A percentile compares a stretch with the other conserved stretches of the same genome.
phyloP scores from a whole-genome alignment of 2,797 vertebrate genomes.

The Mycteria americana region DNA sequence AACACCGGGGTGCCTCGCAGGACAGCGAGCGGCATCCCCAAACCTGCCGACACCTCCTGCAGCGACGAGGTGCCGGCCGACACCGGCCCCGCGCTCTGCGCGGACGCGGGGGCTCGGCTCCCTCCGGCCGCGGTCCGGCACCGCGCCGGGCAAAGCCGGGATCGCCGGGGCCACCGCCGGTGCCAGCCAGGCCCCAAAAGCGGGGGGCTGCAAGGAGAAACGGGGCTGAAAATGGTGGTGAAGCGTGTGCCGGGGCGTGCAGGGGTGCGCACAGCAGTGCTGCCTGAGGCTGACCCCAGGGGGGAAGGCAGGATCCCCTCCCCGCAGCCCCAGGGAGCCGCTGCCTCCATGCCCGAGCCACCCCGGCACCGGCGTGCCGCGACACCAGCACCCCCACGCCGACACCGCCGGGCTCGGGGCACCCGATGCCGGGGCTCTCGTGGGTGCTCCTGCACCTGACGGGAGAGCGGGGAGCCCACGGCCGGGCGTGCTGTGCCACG shows the following conservation, averaged over 20 bases:
- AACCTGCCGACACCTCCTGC: not conserved
- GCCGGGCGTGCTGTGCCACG: not conserved
- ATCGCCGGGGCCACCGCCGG: too few relatives aligned
- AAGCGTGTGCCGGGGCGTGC: not conserved
- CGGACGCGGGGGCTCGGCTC: not conserved
- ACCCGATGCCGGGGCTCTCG: too few relatives aligned
- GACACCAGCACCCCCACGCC: not conserved
- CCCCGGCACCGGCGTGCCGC: not conserved
- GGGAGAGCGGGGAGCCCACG: not conserved
- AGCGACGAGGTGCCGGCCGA: fast-evolving
- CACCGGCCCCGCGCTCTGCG: not conserved
- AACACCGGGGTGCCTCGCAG: not conserved
- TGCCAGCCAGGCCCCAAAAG: not conserved
- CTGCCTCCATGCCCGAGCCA: not conserved
- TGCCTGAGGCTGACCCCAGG: fast-evolving
- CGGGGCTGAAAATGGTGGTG: not conserved
- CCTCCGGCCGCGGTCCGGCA: not conserved
- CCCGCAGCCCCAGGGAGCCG: not conserved
- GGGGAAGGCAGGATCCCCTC: not conserved
- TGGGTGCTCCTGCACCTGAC: too few relatives aligned
- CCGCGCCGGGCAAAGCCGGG: not conserved
- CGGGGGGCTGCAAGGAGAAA: too few relatives aligned
- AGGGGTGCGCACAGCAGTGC: not conserved
- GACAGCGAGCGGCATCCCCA: not conserved
- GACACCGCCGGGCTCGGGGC: not conserved